Base-by-base conservation (phyloP, 2,888 invertebrate species). In the Argyra leucocephala region DNA sequence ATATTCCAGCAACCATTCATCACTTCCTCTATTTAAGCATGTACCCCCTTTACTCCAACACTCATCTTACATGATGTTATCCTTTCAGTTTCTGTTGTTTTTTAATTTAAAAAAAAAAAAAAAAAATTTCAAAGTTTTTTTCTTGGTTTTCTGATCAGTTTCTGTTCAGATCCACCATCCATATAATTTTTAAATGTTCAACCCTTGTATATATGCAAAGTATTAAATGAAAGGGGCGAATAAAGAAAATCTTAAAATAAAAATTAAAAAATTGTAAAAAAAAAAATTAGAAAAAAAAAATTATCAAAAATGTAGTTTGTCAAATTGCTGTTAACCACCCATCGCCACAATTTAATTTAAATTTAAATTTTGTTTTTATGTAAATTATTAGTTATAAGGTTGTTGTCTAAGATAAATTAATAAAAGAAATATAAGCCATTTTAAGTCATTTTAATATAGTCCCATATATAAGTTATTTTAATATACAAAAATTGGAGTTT, bases 151-250 rank as follows among this genome's bases (percentile, higher is more conserved):
- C 18, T 48, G 15, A 9, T 37, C 15, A 9, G 48, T 48, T 48
- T 48, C 18, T 48, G 6, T 37, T 48, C 15, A 18, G 2, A 48
- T 48, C 31, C 31, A 31, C 31, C 31, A 31, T 31, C 31, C 10
- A 15, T 48, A 48, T 12, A 48, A 18, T 48, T 18, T 48, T 48
- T 48, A 48, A 48, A 48, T 48, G 48, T 48, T 48, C 48, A 48
- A 48, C 48, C 48, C 48, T 48, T 48, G 48, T 48, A 48, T 31
- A 31, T 15, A 48, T n/a, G 48, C 48, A 48, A 48, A 48, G 48
- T 48, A 48, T 48, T 48, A 48, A 48, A 48, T 18, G 48, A 48
- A 48, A 48, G 48, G n/a, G 48, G 48, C 48, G 48, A 48, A 48
- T 12, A 48, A 48, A 18, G 18, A 15, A 15, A 18, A 48, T 48